A percentile compares a stretch with the other conserved stretches of the same genome.
phyloP scores from a whole-genome alignment of 2,797 vertebrate genomes.

The Sebastolobus alascanus region DNA sequence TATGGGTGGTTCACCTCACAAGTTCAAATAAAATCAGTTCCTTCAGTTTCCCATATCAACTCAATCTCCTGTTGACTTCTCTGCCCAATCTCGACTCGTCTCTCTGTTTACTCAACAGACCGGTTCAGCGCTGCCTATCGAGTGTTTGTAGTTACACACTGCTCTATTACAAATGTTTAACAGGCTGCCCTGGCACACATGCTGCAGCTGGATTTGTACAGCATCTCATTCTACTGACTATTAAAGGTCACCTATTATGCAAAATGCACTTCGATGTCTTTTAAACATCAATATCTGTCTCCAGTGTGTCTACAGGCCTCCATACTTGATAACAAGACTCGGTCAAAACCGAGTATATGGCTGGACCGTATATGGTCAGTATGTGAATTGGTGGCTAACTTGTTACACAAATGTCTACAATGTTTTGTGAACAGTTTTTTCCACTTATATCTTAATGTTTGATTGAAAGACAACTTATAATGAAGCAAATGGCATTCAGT shows the following conservation, averaged over 20 bases:
- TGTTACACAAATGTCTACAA: no score
- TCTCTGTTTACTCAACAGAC: constrained; percentile 35
- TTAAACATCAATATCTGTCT: no score
- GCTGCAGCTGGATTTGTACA: constrained; percentile 20
- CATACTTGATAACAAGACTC: no score
- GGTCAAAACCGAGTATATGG: no score
- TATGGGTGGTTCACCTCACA: not conserved
- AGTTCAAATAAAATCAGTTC: constrained; percentile 11
- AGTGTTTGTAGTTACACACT: constrained; percentile 25
- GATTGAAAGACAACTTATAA: no score
- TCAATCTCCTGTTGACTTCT: constrained; percentile 32
- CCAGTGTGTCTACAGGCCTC: no score
- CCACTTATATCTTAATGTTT: no score
- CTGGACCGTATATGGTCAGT: no score
- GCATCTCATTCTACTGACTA: not conserved
- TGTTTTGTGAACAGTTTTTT: no score
- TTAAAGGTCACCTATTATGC: not conserved
- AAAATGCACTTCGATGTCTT: no score
- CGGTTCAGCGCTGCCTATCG: constrained; percentile 12
- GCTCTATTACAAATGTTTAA: constrained; percentile 32
- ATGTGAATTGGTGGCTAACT: no score
- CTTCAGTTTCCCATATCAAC: not conserved
- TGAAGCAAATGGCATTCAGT: no score
- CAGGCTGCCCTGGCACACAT: not conserved
- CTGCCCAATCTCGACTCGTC: constrained; percentile 44